Conservation (phyloP, 2,113 vertebrate species). For the Chloroceryle aenea region DNA sequence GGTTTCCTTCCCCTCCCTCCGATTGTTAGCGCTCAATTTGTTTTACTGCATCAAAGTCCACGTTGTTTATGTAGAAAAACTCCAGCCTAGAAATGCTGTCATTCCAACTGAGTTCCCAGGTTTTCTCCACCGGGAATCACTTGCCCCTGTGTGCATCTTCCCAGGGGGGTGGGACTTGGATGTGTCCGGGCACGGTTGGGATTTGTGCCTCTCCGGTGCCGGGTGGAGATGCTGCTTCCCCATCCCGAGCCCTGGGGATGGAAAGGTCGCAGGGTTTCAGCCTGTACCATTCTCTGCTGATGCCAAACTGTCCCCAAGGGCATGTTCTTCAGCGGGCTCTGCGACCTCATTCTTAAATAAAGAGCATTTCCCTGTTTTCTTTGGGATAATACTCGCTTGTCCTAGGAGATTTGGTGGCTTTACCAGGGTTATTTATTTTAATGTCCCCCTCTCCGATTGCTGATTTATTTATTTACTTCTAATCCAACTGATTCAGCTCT, state of each 20-base stretch:
- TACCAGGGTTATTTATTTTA: background rate
- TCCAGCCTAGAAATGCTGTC: rapidly evolving
- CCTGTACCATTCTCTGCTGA: background rate
- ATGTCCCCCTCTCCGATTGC: rapidly evolving
- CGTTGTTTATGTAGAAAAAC: background rate
- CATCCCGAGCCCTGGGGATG: background rate
- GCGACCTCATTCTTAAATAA: background rate
- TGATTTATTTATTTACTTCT: background rate
- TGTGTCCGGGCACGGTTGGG: too few relatives aligned
- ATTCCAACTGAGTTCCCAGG: background rate
- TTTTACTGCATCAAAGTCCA: background rate
- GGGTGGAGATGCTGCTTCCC: background rate
- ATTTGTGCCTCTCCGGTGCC: background rate
- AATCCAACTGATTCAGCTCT: background rate
- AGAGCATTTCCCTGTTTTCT: background rate
- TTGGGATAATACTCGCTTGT: background rate
- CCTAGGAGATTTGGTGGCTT: background rate
- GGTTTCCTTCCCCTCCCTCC: background rate
- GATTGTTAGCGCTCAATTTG: background rate
- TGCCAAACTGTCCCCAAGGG: background rate
- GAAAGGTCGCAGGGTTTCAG: background rate
- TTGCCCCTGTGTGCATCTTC: rapidly evolving
- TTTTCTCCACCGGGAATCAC: background rate
- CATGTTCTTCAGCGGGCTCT: background rate
- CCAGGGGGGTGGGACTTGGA: background rate